These are phyloP conservation scores for Ridgeia piscesae DNA, from an alignment of 1,140 invertebrate species.

Conservation along the genomic window DNA sequence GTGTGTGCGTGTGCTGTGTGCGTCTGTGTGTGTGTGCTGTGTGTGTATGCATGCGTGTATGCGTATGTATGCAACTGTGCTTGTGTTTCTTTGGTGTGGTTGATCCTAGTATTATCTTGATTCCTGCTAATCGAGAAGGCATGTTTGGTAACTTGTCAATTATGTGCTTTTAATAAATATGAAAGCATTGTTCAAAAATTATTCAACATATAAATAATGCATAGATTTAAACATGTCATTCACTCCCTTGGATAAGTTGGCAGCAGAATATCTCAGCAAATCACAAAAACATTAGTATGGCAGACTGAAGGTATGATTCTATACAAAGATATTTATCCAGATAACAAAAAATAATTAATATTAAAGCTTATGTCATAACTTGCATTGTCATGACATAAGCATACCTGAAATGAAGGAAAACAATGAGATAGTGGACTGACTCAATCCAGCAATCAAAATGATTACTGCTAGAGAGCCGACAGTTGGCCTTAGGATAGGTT, in stretches of 20 bases:
- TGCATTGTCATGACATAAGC: neutral
- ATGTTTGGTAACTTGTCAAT: too few species aligned
- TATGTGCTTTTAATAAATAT: too few species aligned
- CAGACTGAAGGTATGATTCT: neutral
- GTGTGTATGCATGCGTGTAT: neutral
- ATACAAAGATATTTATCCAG: neutral
- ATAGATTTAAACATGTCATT: neutral
- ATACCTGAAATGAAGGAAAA: neutral
- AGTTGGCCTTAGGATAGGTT: neutral
- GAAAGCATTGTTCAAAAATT: too few species aligned
- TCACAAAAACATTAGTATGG: neutral
- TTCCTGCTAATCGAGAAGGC: too few species aligned
- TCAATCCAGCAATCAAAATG: neutral
- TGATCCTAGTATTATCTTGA: too few species aligned
- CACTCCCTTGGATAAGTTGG: neutral
- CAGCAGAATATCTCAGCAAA: neutral
- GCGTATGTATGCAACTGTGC: too few species aligned
- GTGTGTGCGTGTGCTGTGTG: too few species aligned
- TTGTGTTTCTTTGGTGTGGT: too few species aligned
- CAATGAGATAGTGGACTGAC: neutral
- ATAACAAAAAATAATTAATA: too few species aligned
- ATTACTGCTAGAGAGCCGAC: neutral
- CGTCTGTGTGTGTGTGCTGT: too few species aligned
- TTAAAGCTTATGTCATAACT: too few species aligned
- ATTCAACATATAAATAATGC: too few species aligned